Conservation (phyloP, 2,888 invertebrate genomes). For the Drosophila recens region DNA sequence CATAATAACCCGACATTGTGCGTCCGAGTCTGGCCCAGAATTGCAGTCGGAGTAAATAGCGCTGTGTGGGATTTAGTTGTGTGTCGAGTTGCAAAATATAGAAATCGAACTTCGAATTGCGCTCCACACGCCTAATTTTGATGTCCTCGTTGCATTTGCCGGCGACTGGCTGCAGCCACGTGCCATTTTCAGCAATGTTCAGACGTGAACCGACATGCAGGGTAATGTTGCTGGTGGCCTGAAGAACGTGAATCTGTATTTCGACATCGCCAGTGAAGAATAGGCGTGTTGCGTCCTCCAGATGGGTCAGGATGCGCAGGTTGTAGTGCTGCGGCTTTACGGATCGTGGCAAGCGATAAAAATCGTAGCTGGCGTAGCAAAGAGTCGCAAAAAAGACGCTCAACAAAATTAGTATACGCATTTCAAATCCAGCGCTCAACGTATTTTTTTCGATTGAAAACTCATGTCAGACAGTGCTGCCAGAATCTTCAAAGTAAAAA, state of each 20-base stretch:
- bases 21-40: conserved; percentile 88
- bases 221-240: conserved; percentile 87
- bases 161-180: conserved; percentile 1
- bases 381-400: conserved; percentile 11
- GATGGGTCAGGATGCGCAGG: conserved; percentile 84
- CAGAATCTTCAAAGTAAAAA: too few species aligned
- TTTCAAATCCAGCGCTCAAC: conserved; percentile 20
- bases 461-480: conserved; percentile 12
- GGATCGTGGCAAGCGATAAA: conserved; percentile 84
- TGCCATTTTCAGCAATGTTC: conserved; percentile 18
- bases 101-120: conserved; percentile 87
- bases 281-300: conserved; percentile 82
- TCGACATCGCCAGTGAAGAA: conserved; percentile 84
- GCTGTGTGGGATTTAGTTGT: conserved; percentile 84
- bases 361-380: conserved; percentile 36
- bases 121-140: conserved; percentile 84
- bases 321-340: conserved; percentile 84
- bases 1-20: conserved; percentile 89
- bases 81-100: conserved; percentile 86
- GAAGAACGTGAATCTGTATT: conserved; percentile 81
- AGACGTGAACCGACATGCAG: conserved; percentile 86
- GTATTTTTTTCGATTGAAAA: conserved; percentile 33
- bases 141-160: conserved; percentile 15
- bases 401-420: conserved; percentile 25
- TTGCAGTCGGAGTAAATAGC: conserved; percentile 87